These are phyloP conservation scores for Chaetodon trifascialis DNA, from an alignment of 2,113 vertebrate genomes.

Conservation along the genomic window DNA sequence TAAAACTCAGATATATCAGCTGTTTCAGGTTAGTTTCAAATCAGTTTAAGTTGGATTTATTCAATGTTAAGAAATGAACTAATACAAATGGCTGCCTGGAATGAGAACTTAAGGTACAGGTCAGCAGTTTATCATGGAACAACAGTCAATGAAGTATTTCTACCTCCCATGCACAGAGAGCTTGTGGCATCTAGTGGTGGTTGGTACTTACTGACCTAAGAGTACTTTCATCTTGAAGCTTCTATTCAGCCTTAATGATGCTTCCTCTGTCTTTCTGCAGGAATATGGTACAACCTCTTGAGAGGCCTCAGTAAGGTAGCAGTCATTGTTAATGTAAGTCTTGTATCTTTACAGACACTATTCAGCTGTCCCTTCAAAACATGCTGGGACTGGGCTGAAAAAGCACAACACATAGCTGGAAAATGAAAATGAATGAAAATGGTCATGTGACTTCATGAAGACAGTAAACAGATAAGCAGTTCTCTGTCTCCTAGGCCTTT, in stretches of 20 bases:
- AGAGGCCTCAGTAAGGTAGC: slow-evolving; percentile 95
- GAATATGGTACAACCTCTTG: slow-evolving; percentile 99
- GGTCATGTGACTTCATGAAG: background rate
- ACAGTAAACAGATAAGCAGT: background rate
- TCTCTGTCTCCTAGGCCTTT: slow-evolving; percentile 88
- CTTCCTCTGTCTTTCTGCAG: slow-evolving; percentile 76
- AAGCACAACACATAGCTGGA: background rate
- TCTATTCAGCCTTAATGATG: background rate
- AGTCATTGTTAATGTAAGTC: slow-evolving; percentile 97
- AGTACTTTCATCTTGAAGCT: background rate
- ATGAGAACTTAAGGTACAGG: background rate
- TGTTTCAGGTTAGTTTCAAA: too few relatives aligned
- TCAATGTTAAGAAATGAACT: background rate
- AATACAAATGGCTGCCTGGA: background rate
- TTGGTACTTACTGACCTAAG: background rate
- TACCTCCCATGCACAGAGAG: background rate
- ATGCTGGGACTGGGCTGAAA: background rate
- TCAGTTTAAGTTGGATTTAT: too few relatives aligned
- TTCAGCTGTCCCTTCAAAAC: background rate
- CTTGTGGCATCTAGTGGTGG: slow-evolving; percentile 56
- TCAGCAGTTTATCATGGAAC: background rate
- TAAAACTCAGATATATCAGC: too few relatives aligned
- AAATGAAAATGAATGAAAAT: background rate
- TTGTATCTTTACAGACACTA: background rate
- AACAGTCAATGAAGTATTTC: too few relatives aligned